These are phyloP conservation scores for Campoletis sonorensis DNA, from an alignment of 1,140 invertebrate genomes.

Conservation along the genomic window DNA sequence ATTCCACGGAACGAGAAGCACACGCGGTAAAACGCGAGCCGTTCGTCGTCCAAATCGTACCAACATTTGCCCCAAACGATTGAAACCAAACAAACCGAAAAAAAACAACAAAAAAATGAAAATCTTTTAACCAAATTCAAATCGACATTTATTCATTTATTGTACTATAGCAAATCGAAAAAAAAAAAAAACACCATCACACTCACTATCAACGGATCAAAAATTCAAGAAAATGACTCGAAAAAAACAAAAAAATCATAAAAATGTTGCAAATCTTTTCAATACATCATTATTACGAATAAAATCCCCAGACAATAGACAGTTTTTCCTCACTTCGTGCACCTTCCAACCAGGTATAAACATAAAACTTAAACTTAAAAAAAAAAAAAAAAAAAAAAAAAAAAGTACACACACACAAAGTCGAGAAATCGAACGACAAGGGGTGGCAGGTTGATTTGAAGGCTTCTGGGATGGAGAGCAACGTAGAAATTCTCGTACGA, in stretches of 20 bases:
- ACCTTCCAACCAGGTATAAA: no score
- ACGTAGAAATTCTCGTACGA: slow-evolving; percentile 39
- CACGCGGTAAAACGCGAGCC: neutral
- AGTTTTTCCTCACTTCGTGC: no score
- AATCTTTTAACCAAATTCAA: neutral
- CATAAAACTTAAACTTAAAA: no score
- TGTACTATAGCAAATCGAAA: neutral
- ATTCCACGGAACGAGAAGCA: neutral
- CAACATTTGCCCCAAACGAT: neutral
- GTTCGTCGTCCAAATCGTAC: neutral
- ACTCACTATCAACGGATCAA: no score
- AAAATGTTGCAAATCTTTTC: no score
- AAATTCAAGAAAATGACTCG: no score
- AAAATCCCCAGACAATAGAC: no score
- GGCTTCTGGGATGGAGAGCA: neutral
- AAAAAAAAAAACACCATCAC: no score
- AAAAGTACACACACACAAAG: neutral
- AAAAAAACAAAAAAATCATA: no score
- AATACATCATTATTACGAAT: no score
- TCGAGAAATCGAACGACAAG: slow-evolving; percentile 5
- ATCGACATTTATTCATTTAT: neutral
- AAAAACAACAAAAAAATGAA: no score
- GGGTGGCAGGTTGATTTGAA: neutral
- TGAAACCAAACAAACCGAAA: neutral
- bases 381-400: no score